A percentile compares a stretch with the other conserved stretches of the same genome.
These are phyloP conservation scores for Neosilurus hyrtlii DNA, from an alignment of 2,797 vertebrate genomes.

Conservation along the genomic window DNA sequence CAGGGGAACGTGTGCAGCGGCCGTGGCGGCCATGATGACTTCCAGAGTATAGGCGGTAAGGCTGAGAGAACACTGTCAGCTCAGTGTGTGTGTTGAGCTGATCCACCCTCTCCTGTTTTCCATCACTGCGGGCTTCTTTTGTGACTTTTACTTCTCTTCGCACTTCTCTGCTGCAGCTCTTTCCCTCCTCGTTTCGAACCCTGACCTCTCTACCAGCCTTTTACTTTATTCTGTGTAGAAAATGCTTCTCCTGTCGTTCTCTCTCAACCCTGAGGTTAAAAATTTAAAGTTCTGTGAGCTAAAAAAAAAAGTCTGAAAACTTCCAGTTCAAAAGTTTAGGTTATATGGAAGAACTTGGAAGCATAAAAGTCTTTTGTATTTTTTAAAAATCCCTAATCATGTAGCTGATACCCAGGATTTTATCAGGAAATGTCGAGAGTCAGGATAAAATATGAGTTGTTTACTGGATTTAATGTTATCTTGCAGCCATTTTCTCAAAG, in stretches of 20 bases:
- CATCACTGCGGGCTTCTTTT: background rate
- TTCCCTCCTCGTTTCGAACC: background rate
- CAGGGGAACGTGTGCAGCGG: slow-evolving; percentile 25
- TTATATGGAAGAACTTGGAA: background rate
- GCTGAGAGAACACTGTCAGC: slow-evolving; percentile 37
- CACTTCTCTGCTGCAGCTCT: background rate
- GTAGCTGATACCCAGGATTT: background rate
- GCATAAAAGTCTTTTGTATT: no score
- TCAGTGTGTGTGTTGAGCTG: slow-evolving; percentile 31
- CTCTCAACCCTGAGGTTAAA: background rate
- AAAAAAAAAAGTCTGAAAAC: background rate
- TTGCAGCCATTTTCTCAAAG: background rate
- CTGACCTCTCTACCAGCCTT: background rate
- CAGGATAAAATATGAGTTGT: background rate
- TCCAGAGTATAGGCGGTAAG: slow-evolving; percentile 32
- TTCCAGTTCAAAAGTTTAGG: background rate
- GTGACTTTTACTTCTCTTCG: background rate
- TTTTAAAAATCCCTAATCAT: no score
- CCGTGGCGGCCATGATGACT: slow-evolving; percentile 27
- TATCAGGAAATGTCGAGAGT: background rate
- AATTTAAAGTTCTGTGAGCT: no score
- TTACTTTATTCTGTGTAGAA: background rate
- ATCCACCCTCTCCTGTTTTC: slow-evolving; percentile 34
- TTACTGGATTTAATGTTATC: background rate
- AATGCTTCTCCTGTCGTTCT: background rate